Conservation (phyloP, 1,140 invertebrate species). For the Bombus polaris region DNA sequence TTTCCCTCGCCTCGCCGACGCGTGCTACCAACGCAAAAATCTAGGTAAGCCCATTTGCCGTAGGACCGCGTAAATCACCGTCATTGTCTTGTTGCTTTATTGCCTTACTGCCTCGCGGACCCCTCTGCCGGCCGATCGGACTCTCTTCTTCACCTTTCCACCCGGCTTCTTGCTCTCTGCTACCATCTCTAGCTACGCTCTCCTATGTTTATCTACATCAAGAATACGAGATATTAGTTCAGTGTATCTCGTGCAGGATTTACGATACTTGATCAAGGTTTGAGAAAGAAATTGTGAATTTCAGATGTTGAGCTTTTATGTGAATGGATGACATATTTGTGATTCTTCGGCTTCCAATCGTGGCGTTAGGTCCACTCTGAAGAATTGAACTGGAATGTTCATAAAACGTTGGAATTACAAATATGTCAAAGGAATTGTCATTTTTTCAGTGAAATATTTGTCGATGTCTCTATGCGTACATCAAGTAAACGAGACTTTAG, state of each 20-base stretch:
- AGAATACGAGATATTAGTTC: neutral
- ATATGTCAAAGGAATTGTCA: too few relatives aligned
- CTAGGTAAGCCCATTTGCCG: conserved; percentile 71
- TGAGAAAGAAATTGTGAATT: neutral
- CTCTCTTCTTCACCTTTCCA: conserved; percentile 34
- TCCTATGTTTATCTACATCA: neutral
- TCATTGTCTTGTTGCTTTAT: conserved; percentile 74
- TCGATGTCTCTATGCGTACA: too few relatives aligned
- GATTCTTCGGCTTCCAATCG: too few relatives aligned
- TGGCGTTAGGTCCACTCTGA: too few relatives aligned
- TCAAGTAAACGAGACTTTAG: too few relatives aligned
- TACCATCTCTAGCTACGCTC: conserved; percentile 8
- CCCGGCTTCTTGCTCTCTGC: neutral
- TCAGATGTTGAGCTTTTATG: too few relatives aligned
- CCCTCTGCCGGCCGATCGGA: conserved; percentile 30
- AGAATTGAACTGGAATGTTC: too few relatives aligned
- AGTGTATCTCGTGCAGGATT: neutral
- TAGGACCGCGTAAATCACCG: conserved; percentile 73
- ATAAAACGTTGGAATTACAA: too few relatives aligned
- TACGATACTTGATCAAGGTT: neutral
- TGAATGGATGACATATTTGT: too few relatives aligned
- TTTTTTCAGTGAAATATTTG: too few relatives aligned
- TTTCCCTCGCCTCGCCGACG: conserved; percentile 54
- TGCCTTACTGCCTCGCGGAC: conserved; percentile 44
- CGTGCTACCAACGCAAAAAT: conserved; percentile 65